Percentiles rank a stretch among this genome's conserved stretches.
Conservation (phyloP, 2,113 vertebrate genomes). For the Boulengeromyrus knoepffleri region DNA sequence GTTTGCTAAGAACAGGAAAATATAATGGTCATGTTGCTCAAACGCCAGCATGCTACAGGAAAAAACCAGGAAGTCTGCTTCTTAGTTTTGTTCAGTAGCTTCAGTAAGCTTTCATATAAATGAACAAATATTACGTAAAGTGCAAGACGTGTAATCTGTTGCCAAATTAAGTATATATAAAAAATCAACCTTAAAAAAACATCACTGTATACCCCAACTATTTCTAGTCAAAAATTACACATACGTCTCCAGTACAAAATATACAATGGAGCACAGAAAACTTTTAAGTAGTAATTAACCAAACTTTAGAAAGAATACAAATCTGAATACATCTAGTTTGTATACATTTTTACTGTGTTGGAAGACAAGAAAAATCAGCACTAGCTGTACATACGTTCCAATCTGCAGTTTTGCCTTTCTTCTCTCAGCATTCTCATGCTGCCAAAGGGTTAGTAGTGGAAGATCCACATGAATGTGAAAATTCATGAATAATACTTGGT, state of each 20-base stretch:
- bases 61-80: background rate
- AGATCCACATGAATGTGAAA: background rate
- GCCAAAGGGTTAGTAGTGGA: background rate
- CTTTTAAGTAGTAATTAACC: background rate
- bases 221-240: background rate
- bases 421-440: background rate
- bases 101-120: background rate
- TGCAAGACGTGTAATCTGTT: background rate
- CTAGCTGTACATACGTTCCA: background rate
- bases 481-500: background rate
- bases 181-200: too few relatives aligned
- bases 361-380: background rate
- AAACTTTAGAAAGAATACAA: background rate
- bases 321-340: background rate
- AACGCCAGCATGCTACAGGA: background rate
- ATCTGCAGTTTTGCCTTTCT: background rate
- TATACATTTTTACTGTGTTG: background rate
- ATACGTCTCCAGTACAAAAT: background rate
- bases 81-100: background rate
- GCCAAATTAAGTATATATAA: background rate
- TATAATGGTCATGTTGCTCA: background rate
- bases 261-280: background rate
- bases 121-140: background rate
- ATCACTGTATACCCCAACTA: too few relatives aligned
- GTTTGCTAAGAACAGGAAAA: background rate